These are phyloP conservation scores for Natrix natrix DNA, from an alignment of 2,797 vertebrate species.

Conservation along the genomic window DNA sequence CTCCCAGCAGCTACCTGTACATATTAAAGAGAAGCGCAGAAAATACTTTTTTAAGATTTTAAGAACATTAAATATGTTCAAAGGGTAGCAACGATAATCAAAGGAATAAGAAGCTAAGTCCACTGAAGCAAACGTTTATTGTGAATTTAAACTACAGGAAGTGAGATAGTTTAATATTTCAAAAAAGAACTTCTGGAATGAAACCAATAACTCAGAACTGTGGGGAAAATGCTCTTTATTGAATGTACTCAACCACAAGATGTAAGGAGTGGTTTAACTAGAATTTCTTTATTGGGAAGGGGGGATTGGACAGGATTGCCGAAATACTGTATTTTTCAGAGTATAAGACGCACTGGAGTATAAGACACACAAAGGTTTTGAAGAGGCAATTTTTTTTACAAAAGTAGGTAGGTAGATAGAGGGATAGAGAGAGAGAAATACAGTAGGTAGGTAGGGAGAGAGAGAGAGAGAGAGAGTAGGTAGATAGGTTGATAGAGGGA, in stretches of 20 bases:
- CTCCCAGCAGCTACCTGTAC: not conserved
- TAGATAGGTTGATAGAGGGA: too few species aligned
- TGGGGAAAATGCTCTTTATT: not conserved
- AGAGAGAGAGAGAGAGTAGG: too few species aligned
- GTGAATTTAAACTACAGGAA: not conserved
- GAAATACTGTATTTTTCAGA: not conserved
- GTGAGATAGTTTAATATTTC: not conserved
- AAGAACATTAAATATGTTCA: not conserved
- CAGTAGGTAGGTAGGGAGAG: too few species aligned
- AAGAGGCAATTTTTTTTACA: too few species aligned
- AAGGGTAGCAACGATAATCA: not conserved
- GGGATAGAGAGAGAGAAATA: too few species aligned
- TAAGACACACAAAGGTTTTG: too few species aligned
- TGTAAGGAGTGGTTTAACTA: not conserved
- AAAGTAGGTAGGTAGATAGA: too few species aligned
- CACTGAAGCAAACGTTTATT: not conserved
- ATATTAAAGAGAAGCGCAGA: not conserved
- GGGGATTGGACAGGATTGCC: not conserved
- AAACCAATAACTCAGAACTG: not conserved
- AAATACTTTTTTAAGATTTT: not conserved
- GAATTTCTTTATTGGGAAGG: not conserved
- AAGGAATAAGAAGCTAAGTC: not conserved
- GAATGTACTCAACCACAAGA: not conserved
- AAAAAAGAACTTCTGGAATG: not conserved
- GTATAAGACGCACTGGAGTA: too few species aligned